phyloP scores from a whole-genome alignment of 2,797 vertebrate genomes.

The Champsocephalus gunnari region DNA sequence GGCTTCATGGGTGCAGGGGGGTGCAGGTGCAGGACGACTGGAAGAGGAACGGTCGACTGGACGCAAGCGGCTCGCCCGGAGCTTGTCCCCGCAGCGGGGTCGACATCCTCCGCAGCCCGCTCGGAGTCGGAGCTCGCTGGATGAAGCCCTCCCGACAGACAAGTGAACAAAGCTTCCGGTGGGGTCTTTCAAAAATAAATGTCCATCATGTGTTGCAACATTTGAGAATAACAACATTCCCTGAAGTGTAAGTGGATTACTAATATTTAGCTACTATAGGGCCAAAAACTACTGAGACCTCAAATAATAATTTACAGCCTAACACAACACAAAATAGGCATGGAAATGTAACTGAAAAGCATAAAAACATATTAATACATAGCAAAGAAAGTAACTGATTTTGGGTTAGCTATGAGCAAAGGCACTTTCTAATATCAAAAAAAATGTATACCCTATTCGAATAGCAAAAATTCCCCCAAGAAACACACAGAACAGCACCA shows the following conservation, averaged over 20 bases:
- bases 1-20: conserved; percentile 77
- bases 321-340: background rate
- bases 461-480: background rate
- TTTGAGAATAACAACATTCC: no score
- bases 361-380: background rate
- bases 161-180: conserved; percentile 12
- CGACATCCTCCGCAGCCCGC: conserved; percentile 71
- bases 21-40: conserved; percentile 28
- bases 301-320: background rate
- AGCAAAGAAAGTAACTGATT: no score
- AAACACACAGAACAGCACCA: background rate
- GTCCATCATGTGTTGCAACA: background rate
- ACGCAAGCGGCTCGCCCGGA: conserved; percentile 68
- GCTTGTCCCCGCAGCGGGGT: conserved; percentile 74
- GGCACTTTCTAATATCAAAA: background rate
- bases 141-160: background rate
- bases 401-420: background rate
- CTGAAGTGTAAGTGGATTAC: background rate
- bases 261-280: background rate
- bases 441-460: background rate
- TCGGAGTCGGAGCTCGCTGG: conserved; percentile 53
- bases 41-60: conserved; percentile 39
- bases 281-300: no score
- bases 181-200: conserved; percentile 53
- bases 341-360: background rate